A percentile compares a stretch with the other conserved stretches of the same genome.
Evolutionary conservation across 2,888 invertebrate species (phyloP).

Genomic region (Ochropleura plecta): DNA sequence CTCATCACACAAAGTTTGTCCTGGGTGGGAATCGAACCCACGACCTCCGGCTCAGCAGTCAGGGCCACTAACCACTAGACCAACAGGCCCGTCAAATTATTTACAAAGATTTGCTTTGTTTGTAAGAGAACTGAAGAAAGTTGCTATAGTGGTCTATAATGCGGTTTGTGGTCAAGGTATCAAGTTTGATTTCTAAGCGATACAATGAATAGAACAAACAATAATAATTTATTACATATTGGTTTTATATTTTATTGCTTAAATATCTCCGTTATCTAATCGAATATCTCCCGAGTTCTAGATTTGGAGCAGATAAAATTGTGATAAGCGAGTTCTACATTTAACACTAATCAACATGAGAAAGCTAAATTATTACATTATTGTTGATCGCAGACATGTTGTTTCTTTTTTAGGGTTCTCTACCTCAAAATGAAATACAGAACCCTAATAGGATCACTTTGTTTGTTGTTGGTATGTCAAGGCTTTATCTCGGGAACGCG

Average conservation of each 20-base stretch:
- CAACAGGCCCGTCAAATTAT: too few species aligned
- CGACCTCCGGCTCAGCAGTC: too few species aligned
- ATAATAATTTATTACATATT: constrained; percentile 15
- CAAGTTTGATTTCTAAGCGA: constrained; percentile 36
- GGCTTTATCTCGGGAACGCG: too few species aligned
- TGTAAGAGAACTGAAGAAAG: constrained; percentile 31
- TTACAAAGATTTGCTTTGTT: constrained; percentile 4
- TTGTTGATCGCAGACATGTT: neutral
- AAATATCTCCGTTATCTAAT: neutral
- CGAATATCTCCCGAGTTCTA: neutral
- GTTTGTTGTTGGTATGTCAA: too few species aligned
- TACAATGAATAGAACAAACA: constrained; percentile 28
- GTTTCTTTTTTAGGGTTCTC: neutral
- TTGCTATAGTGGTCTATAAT: neutral
- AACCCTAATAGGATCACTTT: too few species aligned
- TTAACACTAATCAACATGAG: neutral
- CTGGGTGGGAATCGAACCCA: too few species aligned
- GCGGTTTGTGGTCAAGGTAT: constrained; percentile 25
- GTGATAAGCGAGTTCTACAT: neutral
- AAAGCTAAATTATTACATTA: neutral
- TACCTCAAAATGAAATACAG: too few species aligned
- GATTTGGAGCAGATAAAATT: neutral
- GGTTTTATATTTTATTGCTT: constrained; percentile 4
- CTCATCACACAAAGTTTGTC: too few species aligned
- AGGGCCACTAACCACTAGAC: too few species aligned